Percentiles rank a stretch among this genome's conserved stretches.
Evolutionary conservation across 2,888 invertebrate species (phyloP).

Genomic region (Frankliniella intonsa): DNA sequence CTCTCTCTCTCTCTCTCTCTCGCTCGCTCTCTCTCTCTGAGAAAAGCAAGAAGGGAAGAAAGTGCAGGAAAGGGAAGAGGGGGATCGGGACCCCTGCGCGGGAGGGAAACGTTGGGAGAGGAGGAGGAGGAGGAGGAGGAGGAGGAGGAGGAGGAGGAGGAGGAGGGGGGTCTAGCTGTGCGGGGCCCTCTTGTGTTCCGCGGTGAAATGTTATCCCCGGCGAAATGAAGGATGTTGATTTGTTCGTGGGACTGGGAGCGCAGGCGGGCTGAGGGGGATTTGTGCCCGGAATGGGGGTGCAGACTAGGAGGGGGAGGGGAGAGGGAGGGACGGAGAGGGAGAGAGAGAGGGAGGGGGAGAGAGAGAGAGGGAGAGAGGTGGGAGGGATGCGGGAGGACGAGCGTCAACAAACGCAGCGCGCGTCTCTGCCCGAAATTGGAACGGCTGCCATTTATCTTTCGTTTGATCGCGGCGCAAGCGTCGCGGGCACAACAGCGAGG

Average conservation of each 20-base stretch:
- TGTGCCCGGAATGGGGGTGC: background rate
- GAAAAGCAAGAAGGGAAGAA: too few relatives aligned
- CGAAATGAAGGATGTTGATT: slow-evolving; percentile 17
- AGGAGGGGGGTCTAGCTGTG: background rate
- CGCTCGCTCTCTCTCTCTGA: background rate
- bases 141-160: background rate
- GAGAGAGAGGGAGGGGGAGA: background rate
- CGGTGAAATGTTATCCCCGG: slow-evolving; percentile 8
- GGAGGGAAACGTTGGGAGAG: too few relatives aligned
- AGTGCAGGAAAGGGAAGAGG: too few relatives aligned
- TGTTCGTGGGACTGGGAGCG: slow-evolving; percentile 30
- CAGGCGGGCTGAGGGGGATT: slow-evolving; percentile 27
- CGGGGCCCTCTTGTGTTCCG: background rate
- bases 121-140: background rate
- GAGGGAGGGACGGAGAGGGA: background rate
- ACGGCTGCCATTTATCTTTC: slow-evolving; percentile 12
- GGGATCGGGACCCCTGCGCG: too few relatives aligned
- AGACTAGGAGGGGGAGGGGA: background rate
- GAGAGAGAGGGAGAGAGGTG: background rate
- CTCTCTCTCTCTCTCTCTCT: background rate
- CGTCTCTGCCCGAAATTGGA: slow-evolving; percentile 7
- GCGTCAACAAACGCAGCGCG: slow-evolving; percentile 19
- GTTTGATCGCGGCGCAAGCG: background rate
- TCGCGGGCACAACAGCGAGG: background rate
- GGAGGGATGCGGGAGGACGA: background rate